phyloP scores from a whole-genome alignment of 2,113 vertebrate species.

The Pachycephala philippinensis region DNA sequence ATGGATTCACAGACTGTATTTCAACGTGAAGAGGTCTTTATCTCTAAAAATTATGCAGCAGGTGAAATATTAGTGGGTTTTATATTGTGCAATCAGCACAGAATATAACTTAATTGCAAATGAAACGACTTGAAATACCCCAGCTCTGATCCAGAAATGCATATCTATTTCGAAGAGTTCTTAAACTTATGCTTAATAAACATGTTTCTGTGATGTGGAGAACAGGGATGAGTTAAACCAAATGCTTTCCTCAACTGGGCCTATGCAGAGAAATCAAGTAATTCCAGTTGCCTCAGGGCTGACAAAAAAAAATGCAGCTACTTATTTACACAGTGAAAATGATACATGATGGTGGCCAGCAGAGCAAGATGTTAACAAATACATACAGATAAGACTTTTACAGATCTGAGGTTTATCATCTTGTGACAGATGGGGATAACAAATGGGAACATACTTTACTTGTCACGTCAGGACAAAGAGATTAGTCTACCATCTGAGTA shows the following conservation, averaged over 20 bases:
- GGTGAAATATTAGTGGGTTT: neutral
- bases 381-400: neutral
- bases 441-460: neutral
- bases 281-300: neutral
- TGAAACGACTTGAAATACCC: neutral
- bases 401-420: slow-evolving; percentile 7
- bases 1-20: neutral
- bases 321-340: slow-evolving; percentile 18
- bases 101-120: slow-evolving; percentile 7
- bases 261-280: neutral
- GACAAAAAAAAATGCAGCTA: neutral
- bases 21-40: slow-evolving; percentile 25
- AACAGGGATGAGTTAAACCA: neutral
- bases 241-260: neutral
- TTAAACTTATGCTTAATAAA: neutral
- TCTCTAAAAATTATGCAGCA: neutral
- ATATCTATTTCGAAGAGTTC: neutral
- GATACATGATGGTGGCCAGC: neutral
- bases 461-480: slow-evolving; percentile 35
- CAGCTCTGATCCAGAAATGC: neutral
- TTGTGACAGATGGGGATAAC: slow-evolving; percentile 26
- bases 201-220: neutral
- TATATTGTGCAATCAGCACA: neutral
- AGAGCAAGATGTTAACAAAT: slow-evolving; percentile 1
- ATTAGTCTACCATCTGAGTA: neutral